phyloP scores from a whole-genome alignment of 2,888 invertebrate species.

The Polietes domitor region DNA sequence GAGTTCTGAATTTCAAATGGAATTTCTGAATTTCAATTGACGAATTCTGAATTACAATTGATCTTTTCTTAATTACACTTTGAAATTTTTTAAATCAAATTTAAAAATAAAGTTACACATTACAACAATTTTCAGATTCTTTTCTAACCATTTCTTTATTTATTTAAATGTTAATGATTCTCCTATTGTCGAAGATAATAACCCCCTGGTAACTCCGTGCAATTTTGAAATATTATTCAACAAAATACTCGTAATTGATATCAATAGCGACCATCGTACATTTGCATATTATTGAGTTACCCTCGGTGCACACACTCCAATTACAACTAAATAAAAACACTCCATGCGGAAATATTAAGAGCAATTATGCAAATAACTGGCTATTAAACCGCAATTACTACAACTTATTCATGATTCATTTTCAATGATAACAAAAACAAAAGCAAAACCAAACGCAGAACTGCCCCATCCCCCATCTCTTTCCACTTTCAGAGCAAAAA shows the following conservation, averaged over 20 bases:
- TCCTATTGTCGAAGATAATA: too few relatives aligned
- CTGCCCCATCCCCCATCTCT: not conserved
- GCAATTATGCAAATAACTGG: constrained; percentile 58
- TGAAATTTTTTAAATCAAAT: too few relatives aligned
- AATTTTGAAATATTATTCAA: too few relatives aligned
- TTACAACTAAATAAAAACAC: constrained; percentile 26
- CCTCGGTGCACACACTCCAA: constrained; percentile 44
- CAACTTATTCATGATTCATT: constrained; percentile 38
- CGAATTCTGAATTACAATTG: too few relatives aligned
- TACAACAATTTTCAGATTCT: too few relatives aligned
- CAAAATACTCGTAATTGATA: constrained; percentile 28
- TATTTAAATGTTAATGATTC: too few relatives aligned
- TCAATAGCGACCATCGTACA: constrained; percentile 41
- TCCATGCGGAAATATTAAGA: not conserved
- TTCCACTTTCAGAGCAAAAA: constrained; percentile 8
- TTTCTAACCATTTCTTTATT: too few relatives aligned
- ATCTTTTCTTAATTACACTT: too few relatives aligned
- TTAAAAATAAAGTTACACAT: too few relatives aligned
- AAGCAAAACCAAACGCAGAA: not conserved
- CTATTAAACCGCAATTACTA: constrained; percentile 57
- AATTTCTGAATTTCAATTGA: too few relatives aligned
- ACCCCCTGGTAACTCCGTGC: too few relatives aligned
- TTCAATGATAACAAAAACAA: constrained; percentile 37
- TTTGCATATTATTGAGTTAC: constrained; percentile 34
- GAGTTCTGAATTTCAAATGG: too few relatives aligned